Evolutionary conservation across 1,140 invertebrate species (phyloP).

Genomic region (Anastatus disparis): DNA sequence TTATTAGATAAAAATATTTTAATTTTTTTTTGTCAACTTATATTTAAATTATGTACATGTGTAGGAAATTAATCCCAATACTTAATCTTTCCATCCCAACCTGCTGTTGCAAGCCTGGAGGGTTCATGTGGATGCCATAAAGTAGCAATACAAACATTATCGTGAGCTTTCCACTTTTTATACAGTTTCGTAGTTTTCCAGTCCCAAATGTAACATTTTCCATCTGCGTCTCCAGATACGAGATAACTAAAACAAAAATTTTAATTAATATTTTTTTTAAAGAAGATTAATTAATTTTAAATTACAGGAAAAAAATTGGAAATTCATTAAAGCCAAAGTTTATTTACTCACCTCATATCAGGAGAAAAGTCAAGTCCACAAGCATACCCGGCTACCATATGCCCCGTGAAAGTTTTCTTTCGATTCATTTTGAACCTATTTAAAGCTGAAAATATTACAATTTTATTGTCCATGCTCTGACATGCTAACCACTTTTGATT

Average conservation of each 20-base stretch:
- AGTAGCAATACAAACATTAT: slow-evolving; percentile 93
- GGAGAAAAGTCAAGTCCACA: slow-evolving; percentile 98
- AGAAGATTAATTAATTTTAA: too few species aligned
- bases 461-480: slow-evolving; percentile 99
- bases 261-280: too few species aligned
- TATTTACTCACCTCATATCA: slow-evolving; percentile 88
- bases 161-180: slow-evolving; percentile 99
- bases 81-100: slow-evolving; percentile 98
- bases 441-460: slow-evolving; percentile 96
- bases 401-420: slow-evolving; percentile 97
- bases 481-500: slow-evolving; percentile 99
- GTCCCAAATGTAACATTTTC: slow-evolving; percentile 99
- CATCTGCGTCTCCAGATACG: slow-evolving; percentile 99
- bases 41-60: slow-evolving; percentile 32
- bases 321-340: neutral
- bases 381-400: slow-evolving; percentile 99
- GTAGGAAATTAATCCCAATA: slow-evolving; percentile 96
- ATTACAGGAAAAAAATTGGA: neutral
- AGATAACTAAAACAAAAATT: slow-evolving; percentile 83
- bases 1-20: too few species aligned
- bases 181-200: slow-evolving; percentile 99
- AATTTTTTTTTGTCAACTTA: slow-evolving; percentile 4
- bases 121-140: slow-evolving; percentile 99
- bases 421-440: slow-evolving; percentile 98
- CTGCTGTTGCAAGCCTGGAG: slow-evolving; percentile 93